A percentile compares a stretch with the other conserved stretches of the same genome.
These are phyloP conservation scores for Sthenelais limicola DNA, from an alignment of 2,888 invertebrate species.

Conservation along the genomic window DNA sequence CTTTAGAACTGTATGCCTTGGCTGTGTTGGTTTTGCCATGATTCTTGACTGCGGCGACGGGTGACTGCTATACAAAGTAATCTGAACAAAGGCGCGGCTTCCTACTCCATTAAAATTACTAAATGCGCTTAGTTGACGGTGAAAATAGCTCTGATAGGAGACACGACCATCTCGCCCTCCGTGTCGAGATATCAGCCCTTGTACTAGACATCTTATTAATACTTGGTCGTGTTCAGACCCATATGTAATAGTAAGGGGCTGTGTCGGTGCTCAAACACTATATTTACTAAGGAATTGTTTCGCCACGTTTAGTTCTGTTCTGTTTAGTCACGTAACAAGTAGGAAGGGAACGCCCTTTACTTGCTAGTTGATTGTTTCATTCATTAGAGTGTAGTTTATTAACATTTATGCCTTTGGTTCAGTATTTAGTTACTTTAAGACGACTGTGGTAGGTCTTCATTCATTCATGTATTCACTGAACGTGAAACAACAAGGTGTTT, in stretches of 20 bases:
- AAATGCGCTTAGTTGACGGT: too few relatives aligned
- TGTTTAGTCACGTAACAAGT: constrained; percentile 34
- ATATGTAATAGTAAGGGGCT: constrained; percentile 31
- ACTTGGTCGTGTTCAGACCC: constrained; percentile 35
- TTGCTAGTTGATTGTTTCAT: constrained; percentile 35
- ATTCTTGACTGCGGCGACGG: not conserved
- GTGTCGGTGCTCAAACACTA: constrained; percentile 43
- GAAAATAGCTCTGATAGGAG: too few relatives aligned
- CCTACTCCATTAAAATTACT: too few relatives aligned
- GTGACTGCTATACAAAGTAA: constrained; percentile 15
- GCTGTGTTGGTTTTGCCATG: constrained; percentile 30
- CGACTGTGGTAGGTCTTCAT: constrained; percentile 40
- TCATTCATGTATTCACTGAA: constrained; percentile 38
- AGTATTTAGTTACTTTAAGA: constrained; percentile 42
- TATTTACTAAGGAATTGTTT: constrained; percentile 18
- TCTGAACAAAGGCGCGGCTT: too few relatives aligned
- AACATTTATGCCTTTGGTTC: constrained; percentile 30
- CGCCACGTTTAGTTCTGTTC: constrained; percentile 37
- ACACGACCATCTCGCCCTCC: too few relatives aligned
- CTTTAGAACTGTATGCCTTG: constrained; percentile 14
- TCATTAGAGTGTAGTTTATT: constrained; percentile 22
- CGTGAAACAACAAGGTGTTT: constrained; percentile 44
- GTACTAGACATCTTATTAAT: too few relatives aligned
- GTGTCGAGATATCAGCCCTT: too few relatives aligned
- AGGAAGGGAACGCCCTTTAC: constrained; percentile 13